Evolutionary conservation across 2,888 invertebrate genomes (phyloP).

Genomic region (Sinohyriopsis cumingii): DNA sequence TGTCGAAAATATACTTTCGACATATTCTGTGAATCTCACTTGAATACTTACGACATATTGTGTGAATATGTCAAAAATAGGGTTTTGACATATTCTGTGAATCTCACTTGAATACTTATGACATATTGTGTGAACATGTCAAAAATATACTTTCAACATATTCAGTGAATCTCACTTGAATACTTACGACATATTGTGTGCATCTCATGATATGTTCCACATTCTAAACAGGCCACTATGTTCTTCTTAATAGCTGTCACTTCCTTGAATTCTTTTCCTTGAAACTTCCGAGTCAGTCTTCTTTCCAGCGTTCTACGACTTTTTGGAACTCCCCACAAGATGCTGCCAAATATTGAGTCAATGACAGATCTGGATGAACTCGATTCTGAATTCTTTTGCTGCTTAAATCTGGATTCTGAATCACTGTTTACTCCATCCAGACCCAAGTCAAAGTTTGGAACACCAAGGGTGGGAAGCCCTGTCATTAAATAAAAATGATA

Average conservation of each 20-base stretch:
- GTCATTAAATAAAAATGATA: too few species aligned
- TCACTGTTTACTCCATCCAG: not conserved
- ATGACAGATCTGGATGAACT: constrained; percentile 15
- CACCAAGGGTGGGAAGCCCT: not conserved
- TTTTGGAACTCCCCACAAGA: constrained; percentile 86
- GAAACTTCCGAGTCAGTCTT: constrained; percentile 83
- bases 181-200: constrained; percentile 84
- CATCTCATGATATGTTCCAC: constrained; percentile 88
- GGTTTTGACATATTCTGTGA: too few species aligned
- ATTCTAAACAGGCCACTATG: constrained; percentile 83
- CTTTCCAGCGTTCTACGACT: constrained; percentile 84
- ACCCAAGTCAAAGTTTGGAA: too few species aligned
- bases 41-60: too few species aligned
- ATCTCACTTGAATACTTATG: too few species aligned
- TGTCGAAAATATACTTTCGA: too few species aligned
- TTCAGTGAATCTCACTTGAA: not conserved
- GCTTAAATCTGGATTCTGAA: constrained; percentile 3
- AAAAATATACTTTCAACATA: too few species aligned
- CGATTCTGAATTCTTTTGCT: not conserved
- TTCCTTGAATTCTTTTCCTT: constrained; percentile 82
- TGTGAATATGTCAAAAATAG: too few species aligned
- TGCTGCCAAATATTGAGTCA: constrained; percentile 73
- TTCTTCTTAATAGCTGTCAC: constrained; percentile 82
- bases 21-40: too few species aligned
- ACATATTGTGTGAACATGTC: too few species aligned